Base-by-base conservation (phyloP, 2,888 invertebrate species). In the Anagyrus pseudococci region DNA sequence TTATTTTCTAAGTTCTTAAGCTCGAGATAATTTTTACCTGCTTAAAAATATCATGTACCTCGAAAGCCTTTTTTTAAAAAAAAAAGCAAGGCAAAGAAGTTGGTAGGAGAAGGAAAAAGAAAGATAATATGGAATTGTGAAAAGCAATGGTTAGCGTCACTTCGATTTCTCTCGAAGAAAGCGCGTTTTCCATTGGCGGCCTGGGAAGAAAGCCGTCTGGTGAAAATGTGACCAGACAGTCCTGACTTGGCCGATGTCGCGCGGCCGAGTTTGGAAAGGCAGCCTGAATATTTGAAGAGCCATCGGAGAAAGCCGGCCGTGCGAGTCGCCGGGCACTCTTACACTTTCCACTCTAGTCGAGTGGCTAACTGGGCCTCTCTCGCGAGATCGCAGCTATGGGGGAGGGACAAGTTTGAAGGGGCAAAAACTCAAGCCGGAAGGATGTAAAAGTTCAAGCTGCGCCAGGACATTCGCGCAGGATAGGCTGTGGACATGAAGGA, bases 281-380 rank as follows among this genome's bases (percentile, higher is more conserved):
- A 37, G 33, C 33, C 37, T 64, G 40, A 61, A 64, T 67, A 67
- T 58, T 67, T 61, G 54, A 65, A 47, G 7, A 17, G 54, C 17
- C 48, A n/a, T n/a, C 19, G 23, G 58, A 49, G 46, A 56, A 56
- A 50, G 43, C 37, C n/a, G 2, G 15, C 43, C 7, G 6, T n/a
- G 6, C 19, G n/a, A 10, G 33, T 8, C 33, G 8, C 33, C 8
- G 33, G 3, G 15, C 8, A 37, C 33, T 4, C 4, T 10, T 10
- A 29, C 29, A 37, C 33, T 2, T 37, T 15, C 33, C 8, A 2
- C 33, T 37, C 8, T 15, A 37, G 33, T 15, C 33, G 33, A 37
- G 33, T 8, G 33, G 33, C 8, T n/a, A n/a, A n/a, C n/a, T n/a
- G n/a, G n/a, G n/a, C n/a, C n/a, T 37, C 33, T 10, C 33, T 37